Conservation (phyloP, 1,140 invertebrate species). For the Arion vulgaris region DNA sequence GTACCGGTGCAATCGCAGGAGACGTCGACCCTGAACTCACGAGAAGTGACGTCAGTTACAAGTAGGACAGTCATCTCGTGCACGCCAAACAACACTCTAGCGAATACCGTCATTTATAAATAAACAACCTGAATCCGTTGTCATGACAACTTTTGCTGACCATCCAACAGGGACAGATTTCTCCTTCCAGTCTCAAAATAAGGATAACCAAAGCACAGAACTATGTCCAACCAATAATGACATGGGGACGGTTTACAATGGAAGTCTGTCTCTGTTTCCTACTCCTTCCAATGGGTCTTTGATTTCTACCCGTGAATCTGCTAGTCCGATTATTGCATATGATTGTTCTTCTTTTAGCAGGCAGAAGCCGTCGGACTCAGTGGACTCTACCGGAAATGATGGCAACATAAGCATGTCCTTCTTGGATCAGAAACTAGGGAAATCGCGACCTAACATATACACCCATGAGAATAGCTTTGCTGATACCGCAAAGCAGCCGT, state of each 20-base stretch:
- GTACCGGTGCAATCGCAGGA: slow-evolving; percentile 11
- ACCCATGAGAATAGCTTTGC: neutral
- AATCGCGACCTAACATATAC: neutral
- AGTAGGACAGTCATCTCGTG: neutral
- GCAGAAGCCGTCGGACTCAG: neutral
- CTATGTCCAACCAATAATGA: neutral
- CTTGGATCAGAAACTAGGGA: neutral
- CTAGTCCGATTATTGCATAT: neutral
- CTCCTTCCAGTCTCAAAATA: neutral
- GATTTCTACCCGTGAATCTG: neutral
- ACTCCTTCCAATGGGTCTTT: neutral
- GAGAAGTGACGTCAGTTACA: neutral
- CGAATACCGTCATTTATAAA: neutral
- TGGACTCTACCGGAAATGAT: neutral
- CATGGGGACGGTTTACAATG: neutral
- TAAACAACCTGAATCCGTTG: neutral
- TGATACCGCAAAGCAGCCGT: neutral
- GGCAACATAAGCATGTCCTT: neutral
- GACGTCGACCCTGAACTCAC: neutral
- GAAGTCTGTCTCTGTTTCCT: neutral
- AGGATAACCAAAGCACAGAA: neutral
- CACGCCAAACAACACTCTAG: neutral
- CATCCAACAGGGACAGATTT: neutral
- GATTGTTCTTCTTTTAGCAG: neutral
- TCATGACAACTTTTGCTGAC: neutral